Percentiles rank a stretch among this genome's conserved stretches.
These are phyloP conservation scores for Antitype chi DNA, from an alignment of 2,888 invertebrate species.

Conservation along the genomic window DNA sequence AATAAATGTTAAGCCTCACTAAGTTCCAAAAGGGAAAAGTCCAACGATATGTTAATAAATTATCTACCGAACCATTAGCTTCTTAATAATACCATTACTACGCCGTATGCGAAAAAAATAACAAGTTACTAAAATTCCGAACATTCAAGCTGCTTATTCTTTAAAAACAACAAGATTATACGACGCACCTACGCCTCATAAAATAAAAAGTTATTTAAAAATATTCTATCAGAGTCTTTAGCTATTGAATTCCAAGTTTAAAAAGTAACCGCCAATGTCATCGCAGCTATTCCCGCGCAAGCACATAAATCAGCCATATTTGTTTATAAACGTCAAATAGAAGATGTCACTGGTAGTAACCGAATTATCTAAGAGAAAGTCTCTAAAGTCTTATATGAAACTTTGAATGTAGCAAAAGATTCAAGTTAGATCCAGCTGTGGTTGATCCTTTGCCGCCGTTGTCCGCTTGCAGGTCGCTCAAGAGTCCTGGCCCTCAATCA, in stretches of 20 bases:
- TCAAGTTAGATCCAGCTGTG: constrained; percentile 64
- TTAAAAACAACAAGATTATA: constrained; percentile 15
- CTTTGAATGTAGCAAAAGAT: constrained; percentile 52
- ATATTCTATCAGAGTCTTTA: constrained; percentile 19
- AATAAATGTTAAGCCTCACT: constrained; percentile 31
- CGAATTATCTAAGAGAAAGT: constrained; percentile 21
- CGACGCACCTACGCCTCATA: constrained; percentile 5
- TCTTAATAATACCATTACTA: constrained; percentile 6
- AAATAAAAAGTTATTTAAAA: constrained; percentile 4
- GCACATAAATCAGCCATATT: not conserved
- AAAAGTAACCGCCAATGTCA: constrained; percentile 32
- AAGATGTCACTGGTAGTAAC: constrained; percentile 20
- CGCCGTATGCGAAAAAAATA: not conserved
- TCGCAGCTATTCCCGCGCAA: constrained; percentile 16
- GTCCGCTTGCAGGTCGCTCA: constrained; percentile 85
- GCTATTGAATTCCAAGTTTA: constrained; percentile 23
- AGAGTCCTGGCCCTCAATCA: constrained; percentile 87
- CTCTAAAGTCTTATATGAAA: constrained; percentile 55
- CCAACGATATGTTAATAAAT: constrained; percentile 24
- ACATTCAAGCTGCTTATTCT: constrained; percentile 8
- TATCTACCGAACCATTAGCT: constrained; percentile 22
- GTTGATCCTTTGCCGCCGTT: constrained; percentile 55
- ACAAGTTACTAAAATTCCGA: constrained; percentile 9
- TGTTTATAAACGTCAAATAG: constrained; percentile 42
- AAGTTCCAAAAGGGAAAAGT: constrained; percentile 1